phyloP scores from a whole-genome alignment of 2,797 vertebrate genomes.

The Rhinogobio ventralis region DNA sequence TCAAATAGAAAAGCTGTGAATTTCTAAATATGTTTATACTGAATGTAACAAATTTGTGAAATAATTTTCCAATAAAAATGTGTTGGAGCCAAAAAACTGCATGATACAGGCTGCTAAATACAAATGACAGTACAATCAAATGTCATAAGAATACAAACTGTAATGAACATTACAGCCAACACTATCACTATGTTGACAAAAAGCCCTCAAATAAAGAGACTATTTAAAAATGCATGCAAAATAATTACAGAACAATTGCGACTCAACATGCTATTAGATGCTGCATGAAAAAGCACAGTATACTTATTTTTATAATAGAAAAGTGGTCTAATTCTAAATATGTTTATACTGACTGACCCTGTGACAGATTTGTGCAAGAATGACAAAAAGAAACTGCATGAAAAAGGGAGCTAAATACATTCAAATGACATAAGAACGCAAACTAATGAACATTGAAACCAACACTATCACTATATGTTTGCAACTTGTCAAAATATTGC shows the following conservation, averaged over 20 bases:
- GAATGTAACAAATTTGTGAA: neutral
- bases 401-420: neutral
- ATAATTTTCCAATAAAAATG: neutral
- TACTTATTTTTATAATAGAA: neutral
- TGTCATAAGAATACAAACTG: neutral
- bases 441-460: neutral
- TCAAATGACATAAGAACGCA: neutral
- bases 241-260: neutral
- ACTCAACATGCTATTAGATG: neutral
- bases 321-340: neutral
- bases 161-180: neutral
- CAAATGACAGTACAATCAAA: neutral
- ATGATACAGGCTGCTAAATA: neutral
- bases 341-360: neutral
- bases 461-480: neutral
- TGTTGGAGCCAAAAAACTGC: neutral
- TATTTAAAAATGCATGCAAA: neutral
- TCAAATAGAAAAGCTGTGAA: neutral
- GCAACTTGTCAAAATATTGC: constrained; percentile 32
- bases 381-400: neutral
- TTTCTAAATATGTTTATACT: neutral
- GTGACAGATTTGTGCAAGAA: neutral
- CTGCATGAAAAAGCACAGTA: neutral
- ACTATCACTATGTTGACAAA: neutral
- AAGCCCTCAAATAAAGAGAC: neutral